Evolutionary conservation across 2,888 invertebrate genomes (phyloP), one percentile per base, ranked within the genome.

Genomic region (Cremastobaeus sp.): DNA sequence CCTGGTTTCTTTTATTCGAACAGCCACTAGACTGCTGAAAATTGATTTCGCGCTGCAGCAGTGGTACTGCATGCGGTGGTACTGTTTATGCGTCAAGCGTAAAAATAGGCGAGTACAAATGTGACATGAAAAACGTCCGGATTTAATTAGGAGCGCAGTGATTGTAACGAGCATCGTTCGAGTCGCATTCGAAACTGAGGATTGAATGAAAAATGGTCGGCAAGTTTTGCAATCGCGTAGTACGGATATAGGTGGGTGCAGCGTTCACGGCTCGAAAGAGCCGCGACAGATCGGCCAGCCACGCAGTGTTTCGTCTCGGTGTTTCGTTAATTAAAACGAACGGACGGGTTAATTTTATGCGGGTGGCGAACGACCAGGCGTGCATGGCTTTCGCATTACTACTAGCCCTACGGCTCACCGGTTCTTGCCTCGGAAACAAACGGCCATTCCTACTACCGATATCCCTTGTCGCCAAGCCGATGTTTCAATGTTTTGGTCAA

Each of bases 261-360:
- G 48, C 66, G 60, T 73, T 73, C 73, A 68, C 66, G 55, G 73
- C 66, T 62, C 39, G 65, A 62, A 62, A 14, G 45, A 21, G 41
- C 39, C 55, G 76, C 72, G 72, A 65, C 65, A 79, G 80, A 79
- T 76, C 77, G 76, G 78, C 80, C 73, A 76, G 75, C 78, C 75
- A 75, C 71, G 74, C 81, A 79, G 76, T 81, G 80, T 78, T 75
- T 76, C 77, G 75, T 79, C 78, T 77, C 81, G 83, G 81, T 85
- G 85, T 86, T 86, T 85, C 85, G 85, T 86, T 86, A 86, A 86
- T 86, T 86, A 85, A 86, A 86, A 84, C 82, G 83, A 84, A 83
- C 81, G 82, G 80, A 82, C 84, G 82, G 84, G 85, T 86, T 86
- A 86, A 86, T 86, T 86, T 86, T 85, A 86, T 86, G 86, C 86